These are phyloP conservation scores for Scaptomyza flava DNA, from an alignment of 2,888 invertebrate genomes.

Conservation along the genomic window DNA sequence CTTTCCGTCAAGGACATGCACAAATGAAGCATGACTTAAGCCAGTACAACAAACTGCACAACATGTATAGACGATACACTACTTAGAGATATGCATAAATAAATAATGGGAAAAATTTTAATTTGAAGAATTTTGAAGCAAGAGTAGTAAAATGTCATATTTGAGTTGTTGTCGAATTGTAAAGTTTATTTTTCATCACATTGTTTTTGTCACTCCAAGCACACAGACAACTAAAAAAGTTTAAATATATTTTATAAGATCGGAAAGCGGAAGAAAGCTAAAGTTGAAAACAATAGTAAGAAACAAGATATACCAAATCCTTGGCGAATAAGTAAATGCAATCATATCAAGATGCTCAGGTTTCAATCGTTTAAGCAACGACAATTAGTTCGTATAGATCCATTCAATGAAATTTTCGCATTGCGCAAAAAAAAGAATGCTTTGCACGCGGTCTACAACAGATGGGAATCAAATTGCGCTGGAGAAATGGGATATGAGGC, in stretches of 20 bases:
- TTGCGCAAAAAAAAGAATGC: not conserved
- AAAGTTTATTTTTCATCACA: not conserved
- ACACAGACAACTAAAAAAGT: not conserved
- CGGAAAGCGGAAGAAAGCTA: not conserved
- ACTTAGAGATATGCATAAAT: not conserved
- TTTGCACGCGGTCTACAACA: not conserved
- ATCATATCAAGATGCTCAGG: not conserved
- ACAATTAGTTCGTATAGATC: not conserved
- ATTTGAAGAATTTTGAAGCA: not conserved
- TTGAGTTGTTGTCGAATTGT: not conserved
- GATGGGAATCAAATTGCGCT: too few relatives aligned
- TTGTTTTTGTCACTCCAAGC: not conserved
- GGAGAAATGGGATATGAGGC: not conserved
- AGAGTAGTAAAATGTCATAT: not conserved
- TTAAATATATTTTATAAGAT: not conserved
- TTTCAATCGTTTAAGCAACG: not conserved
- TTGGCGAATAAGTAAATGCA: not conserved
- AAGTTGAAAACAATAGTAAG: not conserved
- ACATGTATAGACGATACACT: not conserved
- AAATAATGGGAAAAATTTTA: too few relatives aligned
- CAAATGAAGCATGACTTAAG: slow-evolving; percentile 20
- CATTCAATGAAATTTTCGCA: not conserved
- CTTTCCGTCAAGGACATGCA: slow-evolving; percentile 49
- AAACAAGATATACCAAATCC: not conserved
- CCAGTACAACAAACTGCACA: not conserved